Conservation (phyloP, 1,140 invertebrate species). For the Frieseomelitta varia region DNA sequence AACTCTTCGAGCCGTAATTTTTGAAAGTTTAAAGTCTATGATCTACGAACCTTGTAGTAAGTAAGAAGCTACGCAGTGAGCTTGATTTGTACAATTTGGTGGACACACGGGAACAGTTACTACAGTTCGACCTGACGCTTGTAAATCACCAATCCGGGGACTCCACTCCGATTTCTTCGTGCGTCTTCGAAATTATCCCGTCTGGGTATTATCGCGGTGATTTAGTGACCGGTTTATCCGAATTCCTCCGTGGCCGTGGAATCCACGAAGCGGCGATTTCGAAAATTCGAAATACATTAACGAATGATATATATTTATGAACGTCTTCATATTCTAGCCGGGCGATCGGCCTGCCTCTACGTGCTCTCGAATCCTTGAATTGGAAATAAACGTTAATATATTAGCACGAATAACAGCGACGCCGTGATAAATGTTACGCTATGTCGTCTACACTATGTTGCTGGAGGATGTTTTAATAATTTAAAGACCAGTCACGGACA, state of each 20-base stretch:
- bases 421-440: conserved; percentile 41
- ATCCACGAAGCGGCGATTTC: neutral
- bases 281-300: conserved; percentile 7
- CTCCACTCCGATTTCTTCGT: conserved; percentile 22
- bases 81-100: too few relatives aligned
- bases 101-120: too few relatives aligned
- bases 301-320: neutral
- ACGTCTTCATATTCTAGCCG: neutral
- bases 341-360: too few relatives aligned
- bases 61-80: too few relatives aligned
- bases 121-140: too few relatives aligned
- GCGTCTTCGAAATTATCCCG: neutral
- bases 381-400: conserved; percentile 30
- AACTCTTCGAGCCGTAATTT: too few relatives aligned
- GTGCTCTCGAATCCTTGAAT: conserved; percentile 34
- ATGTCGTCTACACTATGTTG: conserved; percentile 17
- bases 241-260: conserved; percentile 24
- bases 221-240: neutral
- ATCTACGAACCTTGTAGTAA: too few relatives aligned
- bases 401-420: conserved; percentile 22
- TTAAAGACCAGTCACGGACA: conserved; percentile 43
- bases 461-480: conserved; percentile 37
- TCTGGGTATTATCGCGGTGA: neutral
- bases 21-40: too few relatives aligned
- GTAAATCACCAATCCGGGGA: neutral